These are phyloP conservation scores for Tetraodon nigroviridis DNA, from an alignment of 2,113 vertebrate genomes.

Conservation along the genomic window DNA sequence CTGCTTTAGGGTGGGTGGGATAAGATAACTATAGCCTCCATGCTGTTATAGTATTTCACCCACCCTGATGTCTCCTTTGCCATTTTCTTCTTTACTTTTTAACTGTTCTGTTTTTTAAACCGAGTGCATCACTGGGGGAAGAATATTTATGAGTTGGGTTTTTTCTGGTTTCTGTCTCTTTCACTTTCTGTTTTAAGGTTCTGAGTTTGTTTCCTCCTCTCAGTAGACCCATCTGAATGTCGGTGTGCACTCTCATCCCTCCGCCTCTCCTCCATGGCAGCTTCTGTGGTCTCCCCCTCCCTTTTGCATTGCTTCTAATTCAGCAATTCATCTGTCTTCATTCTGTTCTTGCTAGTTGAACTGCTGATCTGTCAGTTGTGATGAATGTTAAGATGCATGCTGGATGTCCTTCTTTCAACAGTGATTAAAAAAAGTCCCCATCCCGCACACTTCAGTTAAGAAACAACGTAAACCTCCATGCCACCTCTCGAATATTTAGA, in stretches of 20 bases:
- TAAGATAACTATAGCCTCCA: slow-evolving; percentile 96
- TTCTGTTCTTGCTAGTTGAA: slow-evolving; percentile 71
- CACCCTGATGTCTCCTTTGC: slow-evolving; percentile 96
- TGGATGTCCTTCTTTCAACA: slow-evolving; percentile 83
- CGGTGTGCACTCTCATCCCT: slow-evolving; percentile 41
- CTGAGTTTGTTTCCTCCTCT: slow-evolving; percentile 31
- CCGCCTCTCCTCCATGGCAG: slow-evolving; percentile 18
- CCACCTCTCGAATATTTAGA: slow-evolving; percentile 91
- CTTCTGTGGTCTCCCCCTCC: slow-evolving; percentile 33
- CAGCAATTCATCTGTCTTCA: slow-evolving; percentile 31
- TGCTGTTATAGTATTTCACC: slow-evolving; percentile 99
- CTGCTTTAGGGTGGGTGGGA: slow-evolving; percentile 99
- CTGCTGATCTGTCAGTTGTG: slow-evolving; percentile 83
- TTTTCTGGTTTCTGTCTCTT: slow-evolving; percentile 47
- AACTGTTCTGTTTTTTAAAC: slow-evolving; percentile 31
- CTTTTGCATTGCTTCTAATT: slow-evolving; percentile 52
- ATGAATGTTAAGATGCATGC: slow-evolving; percentile 91
- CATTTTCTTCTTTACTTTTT: slow-evolving; percentile 69
- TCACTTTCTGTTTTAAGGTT: slow-evolving; percentile 44
- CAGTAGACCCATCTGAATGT: slow-evolving; percentile 51
- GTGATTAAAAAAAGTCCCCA: slow-evolving; percentile 84
- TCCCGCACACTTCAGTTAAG: slow-evolving; percentile 89
- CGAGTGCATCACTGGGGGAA: slow-evolving; percentile 52
- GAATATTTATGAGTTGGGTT: slow-evolving; percentile 47
- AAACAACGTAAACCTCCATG: slow-evolving; percentile 85